Evolutionary conservation across 2,113 vertebrate genomes (phyloP).

Genomic region (Fregetta grallaria): DNA sequence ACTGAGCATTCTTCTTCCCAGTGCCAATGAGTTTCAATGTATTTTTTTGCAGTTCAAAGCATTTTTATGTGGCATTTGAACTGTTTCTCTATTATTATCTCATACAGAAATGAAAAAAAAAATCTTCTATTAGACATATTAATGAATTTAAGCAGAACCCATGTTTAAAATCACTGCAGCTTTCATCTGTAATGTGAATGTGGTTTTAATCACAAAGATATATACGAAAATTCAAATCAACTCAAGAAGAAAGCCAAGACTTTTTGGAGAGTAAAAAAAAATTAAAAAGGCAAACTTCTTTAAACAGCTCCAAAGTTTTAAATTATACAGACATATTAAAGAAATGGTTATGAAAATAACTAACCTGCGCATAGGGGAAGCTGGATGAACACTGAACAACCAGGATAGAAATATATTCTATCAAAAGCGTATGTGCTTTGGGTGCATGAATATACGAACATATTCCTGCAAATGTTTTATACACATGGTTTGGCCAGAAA

Average conservation of each 20-base stretch:
- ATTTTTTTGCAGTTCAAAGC: not conserved
- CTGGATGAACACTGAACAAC: not conserved
- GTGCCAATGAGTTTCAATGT: not conserved
- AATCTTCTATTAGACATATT: not conserved
- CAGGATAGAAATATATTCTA: not conserved
- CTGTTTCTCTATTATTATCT: not conserved
- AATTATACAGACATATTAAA: not conserved
- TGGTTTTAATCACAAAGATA: not conserved
- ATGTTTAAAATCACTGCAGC: not conserved
- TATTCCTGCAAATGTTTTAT: not conserved
- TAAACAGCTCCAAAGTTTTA: not conserved
- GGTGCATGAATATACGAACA: not conserved
- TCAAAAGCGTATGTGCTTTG: not conserved
- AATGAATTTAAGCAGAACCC: not conserved
- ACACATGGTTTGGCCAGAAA: not conserved
- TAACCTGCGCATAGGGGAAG: not conserved
- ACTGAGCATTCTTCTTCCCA: not conserved
- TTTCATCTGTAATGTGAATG: not conserved
- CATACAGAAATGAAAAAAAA: not conserved
- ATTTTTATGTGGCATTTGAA: not conserved
- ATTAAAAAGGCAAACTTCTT: not conserved
- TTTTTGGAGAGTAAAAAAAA: not conserved
- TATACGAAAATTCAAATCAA: not conserved
- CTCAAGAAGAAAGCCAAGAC: not conserved
- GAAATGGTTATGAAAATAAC: not conserved